phyloP scores from a whole-genome alignment of 2,888 invertebrate species.

The Lymantria dispar region DNA sequence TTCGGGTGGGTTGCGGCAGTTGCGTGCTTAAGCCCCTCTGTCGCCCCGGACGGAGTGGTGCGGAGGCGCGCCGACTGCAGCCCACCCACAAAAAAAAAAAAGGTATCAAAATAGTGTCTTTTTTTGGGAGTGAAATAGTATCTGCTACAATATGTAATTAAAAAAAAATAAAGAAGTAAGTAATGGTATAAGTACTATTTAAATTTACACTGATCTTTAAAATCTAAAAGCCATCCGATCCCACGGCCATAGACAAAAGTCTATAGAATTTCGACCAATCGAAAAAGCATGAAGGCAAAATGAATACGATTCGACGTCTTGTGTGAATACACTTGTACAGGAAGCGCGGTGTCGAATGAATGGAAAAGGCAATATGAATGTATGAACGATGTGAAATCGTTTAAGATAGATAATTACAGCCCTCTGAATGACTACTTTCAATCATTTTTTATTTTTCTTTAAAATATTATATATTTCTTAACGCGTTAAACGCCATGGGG shows the following conservation, averaged over 20 bases:
- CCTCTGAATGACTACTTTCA: slow-evolving; percentile 8
- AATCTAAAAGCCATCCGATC: slow-evolving; percentile 37
- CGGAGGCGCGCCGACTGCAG: too few relatives aligned
- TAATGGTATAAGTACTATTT: too few relatives aligned
- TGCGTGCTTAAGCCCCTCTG: too few relatives aligned
- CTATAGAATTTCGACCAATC: slow-evolving; percentile 69
- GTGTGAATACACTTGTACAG: slow-evolving; percentile 74
- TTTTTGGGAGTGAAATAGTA: too few relatives aligned
- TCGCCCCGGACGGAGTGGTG: too few relatives aligned
- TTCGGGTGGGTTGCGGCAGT: too few relatives aligned
- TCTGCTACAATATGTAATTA: too few relatives aligned
- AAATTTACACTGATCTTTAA: slow-evolving; percentile 22
- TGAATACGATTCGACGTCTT: slow-evolving; percentile 49
- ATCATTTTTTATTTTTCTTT: not conserved
- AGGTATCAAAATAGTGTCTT: too few relatives aligned
- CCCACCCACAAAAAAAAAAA: too few relatives aligned
- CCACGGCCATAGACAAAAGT: slow-evolving; percentile 68
- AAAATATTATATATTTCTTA: too few relatives aligned
- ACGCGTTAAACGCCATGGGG: too few relatives aligned
- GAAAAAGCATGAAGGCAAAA: slow-evolving; percentile 79
- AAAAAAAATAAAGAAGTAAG: too few relatives aligned
- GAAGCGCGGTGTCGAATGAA: slow-evolving; percentile 77
- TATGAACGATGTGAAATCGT: slow-evolving; percentile 24
- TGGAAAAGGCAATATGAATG: not conserved
- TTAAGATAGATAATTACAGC: slow-evolving; percentile 43